Conservation (phyloP, 2,888 invertebrate genomes). For the Cotesia congregata region DNA sequence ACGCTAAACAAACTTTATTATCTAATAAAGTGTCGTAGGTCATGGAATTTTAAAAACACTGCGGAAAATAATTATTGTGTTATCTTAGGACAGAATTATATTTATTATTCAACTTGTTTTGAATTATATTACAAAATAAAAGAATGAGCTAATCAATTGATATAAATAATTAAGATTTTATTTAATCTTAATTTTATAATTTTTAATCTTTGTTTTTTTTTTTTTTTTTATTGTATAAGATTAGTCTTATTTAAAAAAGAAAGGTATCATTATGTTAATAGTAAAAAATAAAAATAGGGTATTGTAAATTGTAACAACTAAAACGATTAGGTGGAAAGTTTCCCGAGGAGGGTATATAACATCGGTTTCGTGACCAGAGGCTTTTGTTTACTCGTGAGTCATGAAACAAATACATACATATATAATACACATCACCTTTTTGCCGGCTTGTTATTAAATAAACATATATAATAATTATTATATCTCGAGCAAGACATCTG, state of each 20-base stretch:
- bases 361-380: conserved; percentile 14
- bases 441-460: conserved; percentile 1
- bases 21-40: too few relatives aligned
- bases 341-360: not conserved
- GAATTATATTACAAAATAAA: too few relatives aligned
- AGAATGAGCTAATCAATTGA: too few relatives aligned
- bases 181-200: not conserved
- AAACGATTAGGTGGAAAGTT: conserved; percentile 4
- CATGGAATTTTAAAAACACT: too few relatives aligned
- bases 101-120: too few relatives aligned
- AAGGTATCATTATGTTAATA: not conserved
- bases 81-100: too few relatives aligned
- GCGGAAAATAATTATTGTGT: too few relatives aligned
- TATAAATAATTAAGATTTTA: too few relatives aligned
- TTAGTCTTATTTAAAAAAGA: not conserved
- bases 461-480: not conserved
- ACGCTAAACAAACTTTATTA: too few relatives aligned
- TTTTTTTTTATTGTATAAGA: not conserved
- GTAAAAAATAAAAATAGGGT: not conserved
- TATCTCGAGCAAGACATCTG: too few relatives aligned
- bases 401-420: conserved; percentile 5
- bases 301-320: not conserved
- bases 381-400: not conserved
- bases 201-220: not conserved
- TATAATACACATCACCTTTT: not conserved